phyloP scores from a whole-genome alignment of 2,797 vertebrate genomes.

The Oryzias sinensis region DNA sequence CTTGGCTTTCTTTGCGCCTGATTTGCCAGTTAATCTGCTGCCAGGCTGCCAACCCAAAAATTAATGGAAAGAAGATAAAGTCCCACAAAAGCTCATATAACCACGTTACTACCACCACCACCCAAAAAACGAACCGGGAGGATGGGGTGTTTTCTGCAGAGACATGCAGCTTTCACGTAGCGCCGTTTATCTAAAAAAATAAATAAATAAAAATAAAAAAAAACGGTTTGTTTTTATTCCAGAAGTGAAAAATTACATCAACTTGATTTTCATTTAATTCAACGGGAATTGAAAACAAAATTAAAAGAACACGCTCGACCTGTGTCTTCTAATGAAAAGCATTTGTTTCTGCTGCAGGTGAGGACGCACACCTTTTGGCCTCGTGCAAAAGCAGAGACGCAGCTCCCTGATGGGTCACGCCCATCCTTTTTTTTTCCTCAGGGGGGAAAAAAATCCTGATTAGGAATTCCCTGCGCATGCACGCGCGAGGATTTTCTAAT shows the following conservation, averaged over 20 bases:
- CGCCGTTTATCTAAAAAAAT: neutral
- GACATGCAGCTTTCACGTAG: neutral
- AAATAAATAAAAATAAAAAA: no score
- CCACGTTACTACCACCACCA: neutral
- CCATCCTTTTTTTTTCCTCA: slow-evolving; percentile 35
- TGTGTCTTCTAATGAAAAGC: no score
- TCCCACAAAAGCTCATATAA: slow-evolving; percentile 39
- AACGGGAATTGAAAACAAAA: no score
- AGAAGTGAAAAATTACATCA: neutral
- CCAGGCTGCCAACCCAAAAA: slow-evolving; percentile 26
- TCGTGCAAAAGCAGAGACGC: slow-evolving; percentile 39
- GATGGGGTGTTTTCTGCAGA: neutral
- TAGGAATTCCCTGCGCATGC: slow-evolving; percentile 56
- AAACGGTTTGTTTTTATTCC: neutral
- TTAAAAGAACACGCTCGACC: no score
- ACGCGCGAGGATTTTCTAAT: slow-evolving; percentile 42
- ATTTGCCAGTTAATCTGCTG: slow-evolving; percentile 69
- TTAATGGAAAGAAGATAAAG: slow-evolving; percentile 34
- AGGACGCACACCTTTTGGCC: slow-evolving; percentile 35
- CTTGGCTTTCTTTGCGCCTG: slow-evolving; percentile 60
- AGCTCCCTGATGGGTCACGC: slow-evolving; percentile 57
- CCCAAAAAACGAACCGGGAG: neutral
- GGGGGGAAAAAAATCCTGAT: slow-evolving; percentile 34
- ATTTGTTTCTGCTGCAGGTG: slow-evolving; percentile 4
- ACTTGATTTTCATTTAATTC: no score